Conservation (phyloP, 2,113 vertebrate species). For the Corythornis cristatus region DNA sequence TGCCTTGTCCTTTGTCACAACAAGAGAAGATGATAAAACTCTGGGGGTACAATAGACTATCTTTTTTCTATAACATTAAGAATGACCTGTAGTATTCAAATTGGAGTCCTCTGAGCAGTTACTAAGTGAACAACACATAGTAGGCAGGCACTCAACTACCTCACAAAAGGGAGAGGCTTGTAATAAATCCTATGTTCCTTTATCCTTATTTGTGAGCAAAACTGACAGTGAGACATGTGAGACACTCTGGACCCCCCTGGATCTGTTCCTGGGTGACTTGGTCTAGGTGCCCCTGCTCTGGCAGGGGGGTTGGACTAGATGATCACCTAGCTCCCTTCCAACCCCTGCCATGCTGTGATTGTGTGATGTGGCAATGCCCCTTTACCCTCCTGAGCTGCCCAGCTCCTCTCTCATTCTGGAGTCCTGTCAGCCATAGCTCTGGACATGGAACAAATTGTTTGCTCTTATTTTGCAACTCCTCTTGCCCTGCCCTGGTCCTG, state of each 20-base stretch:
- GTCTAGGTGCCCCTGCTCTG: too few relatives aligned
- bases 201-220: neutral
- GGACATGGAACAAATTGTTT: neutral
- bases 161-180: neutral
- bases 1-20: neutral
- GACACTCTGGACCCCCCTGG: too few relatives aligned
- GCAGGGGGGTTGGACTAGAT: too few relatives aligned
- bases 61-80: neutral
- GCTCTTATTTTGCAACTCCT: neutral
- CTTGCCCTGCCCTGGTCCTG: neutral
- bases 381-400: neutral
- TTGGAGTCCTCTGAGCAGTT: neutral
- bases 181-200: neutral
- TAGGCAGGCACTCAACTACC: neutral
- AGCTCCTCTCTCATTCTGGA: neutral
- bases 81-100: neutral
- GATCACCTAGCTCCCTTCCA: too few relatives aligned
- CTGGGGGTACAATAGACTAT: neutral
- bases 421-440: neutral
- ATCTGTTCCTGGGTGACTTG: too few relatives aligned
- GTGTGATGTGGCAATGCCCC: neutral
- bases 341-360: too few relatives aligned
- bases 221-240: fast-evolving
- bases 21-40: neutral
- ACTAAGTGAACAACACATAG: neutral